Evolutionary conservation across 2,888 invertebrate species (phyloP).

Genomic region (Tachina fera): DNA sequence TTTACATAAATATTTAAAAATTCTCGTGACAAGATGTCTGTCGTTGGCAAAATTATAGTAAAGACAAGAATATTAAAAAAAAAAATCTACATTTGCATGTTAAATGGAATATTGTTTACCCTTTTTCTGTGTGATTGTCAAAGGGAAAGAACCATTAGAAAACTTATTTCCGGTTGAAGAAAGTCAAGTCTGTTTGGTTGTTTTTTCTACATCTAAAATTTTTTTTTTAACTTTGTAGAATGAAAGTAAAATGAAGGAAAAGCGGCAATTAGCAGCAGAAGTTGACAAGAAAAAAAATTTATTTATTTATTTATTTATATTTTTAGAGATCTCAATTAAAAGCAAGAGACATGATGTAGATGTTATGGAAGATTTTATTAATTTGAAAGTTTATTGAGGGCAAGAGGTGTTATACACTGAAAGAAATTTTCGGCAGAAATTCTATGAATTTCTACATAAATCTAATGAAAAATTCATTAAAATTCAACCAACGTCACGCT

Average conservation of each 20-base stretch:
- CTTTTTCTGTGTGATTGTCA: background rate
- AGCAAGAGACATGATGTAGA: background rate
- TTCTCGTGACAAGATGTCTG: background rate
- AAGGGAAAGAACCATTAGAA: constrained; percentile 35
- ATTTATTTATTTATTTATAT: background rate
- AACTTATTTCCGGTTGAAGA: constrained; percentile 40
- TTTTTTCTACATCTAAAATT: background rate
- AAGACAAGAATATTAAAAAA: background rate
- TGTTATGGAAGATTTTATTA: background rate
- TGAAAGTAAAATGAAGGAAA: constrained; percentile 28
- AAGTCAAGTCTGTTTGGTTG: background rate
- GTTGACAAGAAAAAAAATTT: constrained; percentile 20
- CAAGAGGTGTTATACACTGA: too few relatives aligned
- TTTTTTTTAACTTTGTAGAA: constrained; percentile 11
- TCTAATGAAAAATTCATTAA: too few relatives aligned
- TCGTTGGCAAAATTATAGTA: background rate
- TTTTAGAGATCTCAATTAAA: constrained; percentile 34
- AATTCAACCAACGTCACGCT: too few relatives aligned
- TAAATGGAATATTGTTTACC: background rate
- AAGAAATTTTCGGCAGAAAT: too few relatives aligned
- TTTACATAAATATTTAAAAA: constrained; percentile 34
- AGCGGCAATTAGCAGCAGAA: constrained; percentile 34
- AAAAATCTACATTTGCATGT: background rate
- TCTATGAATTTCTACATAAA: too few relatives aligned
- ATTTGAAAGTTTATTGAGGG: background rate